A percentile compares a stretch with the other conserved stretches of the same genome.
These are phyloP conservation scores for Montipora sp. DNA, from an alignment of 64 coral and sea anemone species.

Conservation along the genomic window DNA sequence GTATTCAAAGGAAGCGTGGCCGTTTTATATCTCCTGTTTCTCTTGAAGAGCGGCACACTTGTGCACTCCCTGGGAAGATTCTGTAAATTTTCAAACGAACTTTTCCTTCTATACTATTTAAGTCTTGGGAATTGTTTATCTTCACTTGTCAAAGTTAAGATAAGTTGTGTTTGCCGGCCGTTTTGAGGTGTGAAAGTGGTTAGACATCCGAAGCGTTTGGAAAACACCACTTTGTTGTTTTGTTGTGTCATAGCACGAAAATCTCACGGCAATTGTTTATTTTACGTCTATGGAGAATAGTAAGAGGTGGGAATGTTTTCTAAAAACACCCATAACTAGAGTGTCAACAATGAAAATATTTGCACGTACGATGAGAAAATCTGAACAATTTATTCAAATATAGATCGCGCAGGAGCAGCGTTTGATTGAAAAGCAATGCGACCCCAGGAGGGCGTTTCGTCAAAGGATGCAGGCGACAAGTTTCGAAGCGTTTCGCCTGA, in stretches of 20 bases:
- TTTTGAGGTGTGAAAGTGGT: constrained; percentile 14
- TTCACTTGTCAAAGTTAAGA: constrained; percentile 23
- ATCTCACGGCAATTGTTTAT: constrained; percentile 11
- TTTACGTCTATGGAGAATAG: neutral
- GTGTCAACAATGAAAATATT: constrained; percentile 47
- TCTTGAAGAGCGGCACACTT: too few species aligned
- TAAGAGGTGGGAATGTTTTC: constrained; percentile 37
- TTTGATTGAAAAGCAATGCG: neutral
- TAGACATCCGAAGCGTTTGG: constrained; percentile 23
- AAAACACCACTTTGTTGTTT: constrained; percentile 37
- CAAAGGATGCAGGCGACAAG: neutral
- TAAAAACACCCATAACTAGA: constrained; percentile 41
- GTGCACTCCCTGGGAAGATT: neutral
- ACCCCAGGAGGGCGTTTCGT: neutral
- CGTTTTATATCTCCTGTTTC: neutral
- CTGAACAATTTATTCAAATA: neutral
- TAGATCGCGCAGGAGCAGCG: neutral
- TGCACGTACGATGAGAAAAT: constrained; percentile 15
- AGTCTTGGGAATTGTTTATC: neutral
- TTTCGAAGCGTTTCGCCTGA: constrained; percentile 50
- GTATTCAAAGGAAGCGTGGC: neutral
- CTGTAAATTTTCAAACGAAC: neutral
- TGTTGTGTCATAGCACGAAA: constrained; percentile 16
- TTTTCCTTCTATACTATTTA: neutral
- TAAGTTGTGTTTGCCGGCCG: constrained; percentile 10